Evolutionary conservation across 2,888 invertebrate species (phyloP), one percentile per base, ranked within the genome.

Genomic region (Mantis religiosa): DNA sequence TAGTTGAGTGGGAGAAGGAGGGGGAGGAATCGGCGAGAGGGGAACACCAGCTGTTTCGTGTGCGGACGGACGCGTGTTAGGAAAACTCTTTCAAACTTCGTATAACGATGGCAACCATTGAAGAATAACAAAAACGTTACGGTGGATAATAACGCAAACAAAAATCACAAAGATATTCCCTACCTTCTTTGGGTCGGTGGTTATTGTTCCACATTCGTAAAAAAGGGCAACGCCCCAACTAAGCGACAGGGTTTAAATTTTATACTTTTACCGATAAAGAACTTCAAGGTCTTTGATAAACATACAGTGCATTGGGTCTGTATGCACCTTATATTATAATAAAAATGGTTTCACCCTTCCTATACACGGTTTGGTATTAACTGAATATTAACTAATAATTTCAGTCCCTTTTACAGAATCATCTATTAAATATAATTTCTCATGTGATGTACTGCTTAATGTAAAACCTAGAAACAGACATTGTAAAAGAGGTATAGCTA

Each of bases 21-120:
- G 84, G 88, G 30, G 88, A 47, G 28, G 14, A 15, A 41, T 30
- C n/a, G 30, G 83, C 27, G 47, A 83, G 41, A 47, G 54, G 83
- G 84, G 71, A 84, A 88, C 88, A 88, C 84, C 88, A 88, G 88
- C 88, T 88, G 88, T 81, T 88, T 30, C 86, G 54, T 81, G 28
- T 71, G 54, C 54, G 54, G 54, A 71, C 81, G 86, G 25, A 86
- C 86, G 86, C 86, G 86, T 81, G 86, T 86, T 86, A 54, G 47
- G 54, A 20, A 86, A 81, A 86, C 71, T 81, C 28, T 81, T 86
- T 81, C 28, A 85, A 86, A 86, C 71, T 81, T 71, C 54, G 54
- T 71, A 20, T 71, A 71, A 71, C 54, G 54, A 71, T 71, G 54
- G 54, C 25, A 71, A 71, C 54, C 54, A 86, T 71, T 86, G 47